These are phyloP conservation scores for Eurytoma adleriae DNA, from an alignment of 2,888 invertebrate genomes.

Conservation along the genomic window DNA sequence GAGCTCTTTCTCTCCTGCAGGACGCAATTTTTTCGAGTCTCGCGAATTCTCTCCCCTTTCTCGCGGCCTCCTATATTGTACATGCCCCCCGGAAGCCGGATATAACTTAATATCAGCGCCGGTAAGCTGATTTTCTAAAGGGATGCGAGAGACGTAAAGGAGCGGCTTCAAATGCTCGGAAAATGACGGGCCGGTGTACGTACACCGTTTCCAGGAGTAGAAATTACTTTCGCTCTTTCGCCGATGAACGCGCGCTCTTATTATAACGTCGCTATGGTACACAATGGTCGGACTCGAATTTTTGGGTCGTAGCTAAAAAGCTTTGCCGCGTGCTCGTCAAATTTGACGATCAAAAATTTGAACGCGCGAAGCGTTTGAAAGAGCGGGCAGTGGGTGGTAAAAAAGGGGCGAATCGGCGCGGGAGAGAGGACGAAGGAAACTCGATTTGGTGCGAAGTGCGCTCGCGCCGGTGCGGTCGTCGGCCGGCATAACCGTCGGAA, in stretches of 20 bases:
- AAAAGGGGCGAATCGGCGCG: too few relatives aligned
- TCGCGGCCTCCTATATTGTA: slow-evolving; percentile 24
- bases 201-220: neutral
- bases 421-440: slow-evolving; percentile 10
- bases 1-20: neutral
- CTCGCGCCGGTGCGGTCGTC: slow-evolving; percentile 22
- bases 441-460: slow-evolving; percentile 40
- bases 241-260: neutral
- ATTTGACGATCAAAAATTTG: too few relatives aligned
- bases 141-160: slow-evolving; percentile 6
- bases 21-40: slow-evolving; percentile 17
- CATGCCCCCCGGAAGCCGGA: neutral
- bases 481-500: slow-evolving; percentile 41
- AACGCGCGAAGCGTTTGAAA: too few relatives aligned
- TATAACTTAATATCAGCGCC: slow-evolving; percentile 39
- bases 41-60: neutral
- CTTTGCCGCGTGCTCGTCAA: too few relatives aligned
- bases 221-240: slow-evolving; percentile 5
- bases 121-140: slow-evolving; percentile 40
- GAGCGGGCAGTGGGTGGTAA: too few relatives aligned
- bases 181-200: neutral
- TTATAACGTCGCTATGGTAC: too few relatives aligned
- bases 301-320: too few relatives aligned
- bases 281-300: too few relatives aligned
- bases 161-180: neutral